Evolutionary conservation across 2,113 vertebrate species (phyloP), one percentile per base, ranked within the genome.

Genomic region (Albula glossodonta): DNA sequence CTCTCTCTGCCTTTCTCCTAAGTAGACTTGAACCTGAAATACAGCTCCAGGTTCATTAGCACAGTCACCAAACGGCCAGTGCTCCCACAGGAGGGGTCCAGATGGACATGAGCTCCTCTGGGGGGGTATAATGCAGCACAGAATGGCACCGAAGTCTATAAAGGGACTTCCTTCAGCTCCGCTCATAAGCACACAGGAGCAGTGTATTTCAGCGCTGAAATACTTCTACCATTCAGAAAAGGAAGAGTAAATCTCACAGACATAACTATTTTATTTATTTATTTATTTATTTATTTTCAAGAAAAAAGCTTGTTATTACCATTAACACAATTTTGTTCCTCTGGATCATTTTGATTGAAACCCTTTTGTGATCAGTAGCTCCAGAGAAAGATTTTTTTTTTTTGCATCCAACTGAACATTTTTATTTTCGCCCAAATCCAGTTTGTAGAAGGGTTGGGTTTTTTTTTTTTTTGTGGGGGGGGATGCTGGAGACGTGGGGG

Each of bases 101-200:
- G 83, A 41, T 41, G 31, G 31, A 41, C 31, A 41, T 41, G 31
- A 41, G 31, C 31, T 41, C 31, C 31, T 41, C 31, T 1, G 31
- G 31, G 31, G 31, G 81, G 86, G 87, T 81, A 87, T 88, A 92
- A 93, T 93, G 92, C 92, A 92, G 90, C 89, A 87, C 89, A 78
- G 78, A 81, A 77, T 80, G 89, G 94, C 93, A 93, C 93, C 91
- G 86, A 90, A 87, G 89, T 63, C 87, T 87, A 86, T 90, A 87
- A 89, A 92, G 89, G 70, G 70, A 92, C 90, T 91, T 93, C 92
- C 93, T 91, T 89, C 88, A 91, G 93, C 91, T 84, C 89, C 83
- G 80, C 83, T 89, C 91, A 93, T 91, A 91, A 88, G 92, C 81
- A 31, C n/a, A n/a, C n/a, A 74, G 31, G 70, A 22, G 31, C 31